Conservation (phyloP, 2,888 invertebrate genomes). For the Megaustenia siamemsis region DNA sequence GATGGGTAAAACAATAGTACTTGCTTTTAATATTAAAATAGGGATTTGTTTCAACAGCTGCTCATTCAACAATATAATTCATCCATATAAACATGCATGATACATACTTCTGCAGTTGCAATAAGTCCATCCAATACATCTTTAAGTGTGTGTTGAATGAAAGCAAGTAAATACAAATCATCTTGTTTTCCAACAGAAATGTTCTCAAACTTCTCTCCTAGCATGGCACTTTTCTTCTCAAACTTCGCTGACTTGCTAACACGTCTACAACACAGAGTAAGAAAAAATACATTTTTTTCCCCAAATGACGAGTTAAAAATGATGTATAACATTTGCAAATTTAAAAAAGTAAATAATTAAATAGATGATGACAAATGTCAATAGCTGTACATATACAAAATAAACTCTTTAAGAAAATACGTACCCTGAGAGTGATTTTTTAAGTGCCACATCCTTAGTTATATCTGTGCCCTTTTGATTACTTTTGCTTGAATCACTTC, state of each 20-base stretch:
- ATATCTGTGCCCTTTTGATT: neutral
- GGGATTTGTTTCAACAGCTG: too few species aligned
- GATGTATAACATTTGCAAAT: too few species aligned
- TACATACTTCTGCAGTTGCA: slow-evolving; percentile 75
- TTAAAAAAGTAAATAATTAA: too few species aligned
- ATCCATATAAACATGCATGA: too few species aligned
- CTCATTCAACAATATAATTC: too few species aligned
- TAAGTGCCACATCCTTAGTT: neutral
- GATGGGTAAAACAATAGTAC: too few species aligned
- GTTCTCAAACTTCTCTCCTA: slow-evolving; percentile 73
- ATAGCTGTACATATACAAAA: neutral
- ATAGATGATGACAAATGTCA: neutral
- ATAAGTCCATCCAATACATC: slow-evolving; percentile 77
- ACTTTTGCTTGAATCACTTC: slow-evolving; percentile 39
- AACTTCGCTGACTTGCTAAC: slow-evolving; percentile 67
- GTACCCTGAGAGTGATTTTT: slow-evolving; percentile 51
- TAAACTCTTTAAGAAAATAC: neutral
- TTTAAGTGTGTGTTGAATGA: slow-evolving; percentile 69
- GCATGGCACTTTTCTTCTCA: slow-evolving; percentile 76
- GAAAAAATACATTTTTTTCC: neutral
- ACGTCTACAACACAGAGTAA: slow-evolving; percentile 57
- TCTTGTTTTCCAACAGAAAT: slow-evolving; percentile 65
- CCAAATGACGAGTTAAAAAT: neutral
- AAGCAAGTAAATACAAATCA: slow-evolving; percentile 72
- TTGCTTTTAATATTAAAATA: too few species aligned